Conservation (phyloP, 64 coral and sea anemone species). For the Montipora cactus region DNA sequence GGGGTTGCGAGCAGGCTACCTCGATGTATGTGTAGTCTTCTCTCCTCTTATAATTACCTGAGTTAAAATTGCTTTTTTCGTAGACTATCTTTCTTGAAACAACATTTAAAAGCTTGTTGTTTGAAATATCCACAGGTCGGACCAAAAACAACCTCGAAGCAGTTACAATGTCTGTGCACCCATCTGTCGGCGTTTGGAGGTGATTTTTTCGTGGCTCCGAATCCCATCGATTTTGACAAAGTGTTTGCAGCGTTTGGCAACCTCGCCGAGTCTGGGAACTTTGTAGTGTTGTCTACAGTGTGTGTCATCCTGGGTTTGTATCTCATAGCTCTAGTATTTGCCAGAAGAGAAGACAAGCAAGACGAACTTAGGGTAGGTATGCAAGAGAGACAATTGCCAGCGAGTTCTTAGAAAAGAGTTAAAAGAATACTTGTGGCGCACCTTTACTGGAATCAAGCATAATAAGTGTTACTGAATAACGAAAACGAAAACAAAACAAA, state of each 20-base stretch:
- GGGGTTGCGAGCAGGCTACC: background rate
- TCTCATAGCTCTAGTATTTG: slow-evolving; percentile 48
- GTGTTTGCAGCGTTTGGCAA: slow-evolving; percentile 76
- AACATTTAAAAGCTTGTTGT: too few relatives aligned
- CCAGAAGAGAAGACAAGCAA: slow-evolving; percentile 61
- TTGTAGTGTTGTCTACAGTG: slow-evolving; percentile 64
- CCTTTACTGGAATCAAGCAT: too few relatives aligned
- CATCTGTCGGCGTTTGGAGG: slow-evolving; percentile 79
- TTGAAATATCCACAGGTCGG: slow-evolving; percentile 38
- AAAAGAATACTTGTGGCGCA: too few relatives aligned
- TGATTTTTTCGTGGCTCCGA: slow-evolving; percentile 75
- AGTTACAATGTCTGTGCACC: slow-evolving; percentile 67
- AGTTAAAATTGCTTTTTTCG: too few relatives aligned
- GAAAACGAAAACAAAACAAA: background rate
- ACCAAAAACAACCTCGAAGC: slow-evolving; percentile 34
- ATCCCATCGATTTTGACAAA: slow-evolving; percentile 80
- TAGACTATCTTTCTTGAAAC: too few relatives aligned
- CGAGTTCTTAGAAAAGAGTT: too few relatives aligned
- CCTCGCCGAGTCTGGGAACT: slow-evolving; percentile 67
- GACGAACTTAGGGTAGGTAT: slow-evolving; percentile 51
- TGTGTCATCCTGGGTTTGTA: slow-evolving; percentile 60
- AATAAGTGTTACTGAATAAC: background rate
- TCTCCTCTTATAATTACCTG: too few relatives aligned
- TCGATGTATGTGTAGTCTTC: too few relatives aligned
- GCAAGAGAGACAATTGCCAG: background rate